Base-by-base conservation (phyloP, 1,140 invertebrate species). In the Proctacanthus coquilletti region DNA sequence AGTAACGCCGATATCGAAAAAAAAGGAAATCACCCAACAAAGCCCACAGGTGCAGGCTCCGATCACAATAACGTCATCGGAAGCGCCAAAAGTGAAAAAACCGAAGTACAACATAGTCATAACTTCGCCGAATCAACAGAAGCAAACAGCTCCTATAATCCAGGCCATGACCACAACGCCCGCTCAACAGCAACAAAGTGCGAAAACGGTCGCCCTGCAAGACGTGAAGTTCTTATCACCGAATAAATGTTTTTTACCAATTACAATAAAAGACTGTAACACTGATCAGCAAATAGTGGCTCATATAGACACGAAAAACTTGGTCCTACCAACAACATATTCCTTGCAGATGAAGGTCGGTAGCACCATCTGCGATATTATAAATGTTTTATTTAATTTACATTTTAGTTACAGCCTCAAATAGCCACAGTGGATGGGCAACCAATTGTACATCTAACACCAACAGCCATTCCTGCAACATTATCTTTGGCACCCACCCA, bases 51-150 rank as follows among this genome's bases (percentile, higher is more conserved):
- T 50, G 9, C 50, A 50, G 18, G 46, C 50, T 15, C 20, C n/a
- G n/a, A n/a, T n/a, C n/a, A n/a, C n/a, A n/a, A n/a, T n/a, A n/a
- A n/a, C n/a, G n/a, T n/a, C n/a, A n/a, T 36, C 0, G 42, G 40
- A 23, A 25, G 45, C 2, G 18, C 41, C 8, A 56, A 58, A 8
- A 45, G 42, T 43, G 3, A 62, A 65, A 31, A 60, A 65, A 35
- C 63, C 64, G 1, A 67, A 68, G 52, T 47, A 56, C 0, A 60
- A 60, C 43, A 53, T 60, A 20, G 49, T 60, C 10, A 30, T 60
- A 1, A 49, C 57, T 1, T 46, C 55, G 9, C 47, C 52, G 3
- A 35, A 36, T 20, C 18, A 5, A n/a, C 23, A 25, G n/a, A 6
- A 25, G 23, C 23, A 25, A 25, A 25, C n/a, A 8, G 23, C 14